Evolutionary conservation across 1,140 invertebrate species (phyloP).

Genomic region (Babylonia areolata): DNA sequence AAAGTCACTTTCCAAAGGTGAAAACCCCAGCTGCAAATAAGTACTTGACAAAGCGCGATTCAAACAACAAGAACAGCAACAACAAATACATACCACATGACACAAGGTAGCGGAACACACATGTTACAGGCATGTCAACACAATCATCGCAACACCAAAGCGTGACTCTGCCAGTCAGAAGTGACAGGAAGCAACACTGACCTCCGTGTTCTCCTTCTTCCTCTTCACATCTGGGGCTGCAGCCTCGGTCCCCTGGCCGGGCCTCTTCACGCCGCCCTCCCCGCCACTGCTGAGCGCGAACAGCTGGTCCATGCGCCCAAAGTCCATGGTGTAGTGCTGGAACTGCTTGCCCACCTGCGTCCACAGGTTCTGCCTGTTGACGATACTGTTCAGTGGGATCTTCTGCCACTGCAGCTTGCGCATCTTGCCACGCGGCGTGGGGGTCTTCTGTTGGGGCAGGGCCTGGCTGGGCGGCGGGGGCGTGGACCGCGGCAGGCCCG

Average conservation of each 20-base stretch:
- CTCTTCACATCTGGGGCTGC: conserved; percentile 62
- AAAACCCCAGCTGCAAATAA: too few species aligned
- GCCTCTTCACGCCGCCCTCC: conserved; percentile 26
- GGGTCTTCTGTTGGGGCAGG: conserved; percentile 71
- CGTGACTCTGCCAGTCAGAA: too few species aligned
- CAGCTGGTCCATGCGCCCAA: conserved; percentile 69
- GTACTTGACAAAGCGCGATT: too few species aligned
- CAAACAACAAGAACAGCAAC: too few species aligned
- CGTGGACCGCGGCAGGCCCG: conserved; percentile 39
- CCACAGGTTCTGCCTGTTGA: conserved; percentile 80
- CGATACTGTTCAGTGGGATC: conserved; percentile 68
- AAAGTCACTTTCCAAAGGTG: too few species aligned
- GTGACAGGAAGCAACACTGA: too few species aligned
- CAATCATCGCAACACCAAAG: too few species aligned
- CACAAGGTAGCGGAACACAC: too few species aligned
- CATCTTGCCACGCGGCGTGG: conserved; percentile 71
- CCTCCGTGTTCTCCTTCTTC: conserved; percentile 69
- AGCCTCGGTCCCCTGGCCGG: neutral
- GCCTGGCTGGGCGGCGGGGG: conserved; percentile 16
- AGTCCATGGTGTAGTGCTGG: conserved; percentile 80
- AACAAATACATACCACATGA: too few species aligned
- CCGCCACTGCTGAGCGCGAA: conserved; percentile 56
- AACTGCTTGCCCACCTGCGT: conserved; percentile 89
- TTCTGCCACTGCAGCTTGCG: conserved; percentile 73
- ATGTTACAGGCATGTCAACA: too few species aligned